Base-by-base conservation (phyloP, 2,797 vertebrate genomes). In the Sebastes baramenuke region DNA sequence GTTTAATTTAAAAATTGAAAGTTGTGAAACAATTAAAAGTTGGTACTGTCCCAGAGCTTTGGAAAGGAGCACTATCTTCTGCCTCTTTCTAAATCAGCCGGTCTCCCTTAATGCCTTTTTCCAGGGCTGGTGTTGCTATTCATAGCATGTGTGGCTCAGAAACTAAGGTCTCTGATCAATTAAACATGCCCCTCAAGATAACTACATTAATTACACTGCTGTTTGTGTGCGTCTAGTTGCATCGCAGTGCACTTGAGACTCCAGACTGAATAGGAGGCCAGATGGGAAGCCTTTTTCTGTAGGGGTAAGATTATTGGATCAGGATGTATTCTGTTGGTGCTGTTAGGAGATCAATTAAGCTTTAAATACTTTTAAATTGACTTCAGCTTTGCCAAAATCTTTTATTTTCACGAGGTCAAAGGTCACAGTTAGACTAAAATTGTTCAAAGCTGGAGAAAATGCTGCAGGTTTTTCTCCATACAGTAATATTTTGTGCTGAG, bases 161-260 rank as follows among this genome's bases (percentile, higher is more conserved):
- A 81, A 78, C 76, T 29, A 36, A 69, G 83, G 90, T 91, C 92
- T 91, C 89, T 52, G 84, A 92, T 93, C 90, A 93, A 89, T 93
- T 93, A 90, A 91, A 90, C 60, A 75, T 20, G 67, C 72, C 87
- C 89, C 87, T 92, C 80, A 79, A 90, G 88, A 94, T 92, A 91
- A 87, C 90, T 86, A 80, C 85, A 81, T 91, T 91, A 92, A 92
- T 94, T 90, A 86, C 69, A 66, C 69, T 60, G 67, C 77, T 85
- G 85, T 92, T 93, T 92, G 82, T 82, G 61, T 38, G 80, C 88
- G 75, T 78, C 82, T 77, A 5, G 30, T 71, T 83, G 86, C 77
- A 54, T 65, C 27, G 60, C 49, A 30, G 67, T 16, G 24, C 87
- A 79, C 79, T 77, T 13, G 86, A 89, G 87, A 85, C 59, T 77